Evolutionary conservation across 2,888 invertebrate species (phyloP).

Genomic region (Tiphia femorata): DNA sequence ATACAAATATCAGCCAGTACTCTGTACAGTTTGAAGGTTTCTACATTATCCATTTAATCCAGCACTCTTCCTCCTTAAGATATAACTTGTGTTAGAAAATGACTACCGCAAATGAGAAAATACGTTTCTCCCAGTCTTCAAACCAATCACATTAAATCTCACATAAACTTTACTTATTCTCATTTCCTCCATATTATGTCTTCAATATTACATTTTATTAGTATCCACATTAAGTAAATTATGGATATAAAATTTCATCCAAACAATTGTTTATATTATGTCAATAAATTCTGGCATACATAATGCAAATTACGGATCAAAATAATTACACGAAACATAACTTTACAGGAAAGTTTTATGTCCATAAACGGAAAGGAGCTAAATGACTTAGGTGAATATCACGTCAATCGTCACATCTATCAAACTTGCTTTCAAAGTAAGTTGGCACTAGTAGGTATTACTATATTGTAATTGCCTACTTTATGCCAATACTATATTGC

Average conservation of each 20-base stretch:
- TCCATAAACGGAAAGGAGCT: constrained; percentile 5
- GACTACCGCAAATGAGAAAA: constrained; percentile 42
- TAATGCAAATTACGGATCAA: constrained; percentile 1
- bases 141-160: constrained; percentile 38
- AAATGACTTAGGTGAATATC: constrained; percentile 13
- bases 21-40: too few species aligned
- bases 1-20: background rate
- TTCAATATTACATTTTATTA: constrained; percentile 15
- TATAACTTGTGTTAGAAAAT: constrained; percentile 33
- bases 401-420: constrained; percentile 5
- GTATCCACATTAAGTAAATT: constrained; percentile 15
- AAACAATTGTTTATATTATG: constrained; percentile 14
- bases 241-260: constrained; percentile 13
- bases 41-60: constrained; percentile 32
- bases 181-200: constrained; percentile 16
- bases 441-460: background rate
- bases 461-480: constrained; percentile 4
- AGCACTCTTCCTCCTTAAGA: constrained; percentile 41
- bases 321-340: constrained; percentile 1
- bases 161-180: too few species aligned
- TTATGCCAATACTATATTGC: constrained; percentile 7
- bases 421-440: constrained; percentile 4
- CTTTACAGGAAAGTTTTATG: constrained; percentile 8
- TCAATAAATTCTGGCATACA: constrained; percentile 20
- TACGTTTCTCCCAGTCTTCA: constrained; percentile 44